Evolutionary conservation across 53 echinoderm and acorn worm species (phyloP), one percentile per base, ranked within the genome.

Genomic region (Echinarachnius parma): DNA sequence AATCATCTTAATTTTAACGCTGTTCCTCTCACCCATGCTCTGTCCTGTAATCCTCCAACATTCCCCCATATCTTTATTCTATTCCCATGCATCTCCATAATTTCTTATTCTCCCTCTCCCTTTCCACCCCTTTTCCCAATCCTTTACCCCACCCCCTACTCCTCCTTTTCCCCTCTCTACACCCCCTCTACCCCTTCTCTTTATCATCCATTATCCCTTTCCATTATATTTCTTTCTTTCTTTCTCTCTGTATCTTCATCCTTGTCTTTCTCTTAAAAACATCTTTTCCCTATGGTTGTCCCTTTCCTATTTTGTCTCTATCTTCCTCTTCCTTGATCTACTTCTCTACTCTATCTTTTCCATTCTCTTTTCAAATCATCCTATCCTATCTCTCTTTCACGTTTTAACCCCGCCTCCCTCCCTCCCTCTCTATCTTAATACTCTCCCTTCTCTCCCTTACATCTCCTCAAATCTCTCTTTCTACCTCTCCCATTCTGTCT

Each of bases 401-500:
- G 5, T 48, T 46, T 28, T 16, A n/a, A 20, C 5, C 31, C 19
- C 31, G 1, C n/a, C n/a, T n/a, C n/a, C 28, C 16, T 29, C 28
- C 22, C 19, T 4, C 4, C 48, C 28, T 31, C 9, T 50, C 2
- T 30, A 13, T 28, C 23, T 4, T 15, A 50, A 68, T 46, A 1
- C 27, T 24, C 24, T 57, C 28, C 23, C 28, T 57, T 18, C 64
- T 65, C 1, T 1, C 4, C 26, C 21, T 3, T 28, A 14, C n/a
- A 29, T 0, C 26, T 57, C 11, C 57, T 9, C 4, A 65, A 29
- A 20, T 13, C 22, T 62, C 22, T 8, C 68, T 34, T 68, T 21
- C 11, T 44, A 46, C 42, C 77, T 23, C 15, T 15, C 59, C 75
- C 48, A 30, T 8, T 52, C 53, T 68, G 34, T 9, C 59, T 48